Base-by-base conservation (phyloP, 1,140 invertebrate species). In the Phortica variegata region DNA sequence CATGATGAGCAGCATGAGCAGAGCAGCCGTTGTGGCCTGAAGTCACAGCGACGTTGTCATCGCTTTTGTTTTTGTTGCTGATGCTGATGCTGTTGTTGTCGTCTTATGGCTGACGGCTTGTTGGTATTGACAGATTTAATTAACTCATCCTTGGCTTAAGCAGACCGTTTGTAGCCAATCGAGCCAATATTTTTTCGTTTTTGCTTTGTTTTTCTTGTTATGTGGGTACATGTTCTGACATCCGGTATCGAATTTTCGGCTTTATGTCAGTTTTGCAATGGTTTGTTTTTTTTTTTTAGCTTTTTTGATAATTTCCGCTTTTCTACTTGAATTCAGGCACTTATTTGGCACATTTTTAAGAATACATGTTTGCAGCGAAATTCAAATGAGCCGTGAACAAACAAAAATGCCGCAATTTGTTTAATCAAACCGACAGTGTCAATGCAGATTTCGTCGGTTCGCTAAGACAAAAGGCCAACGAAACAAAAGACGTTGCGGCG, bases 51-150 rank as follows among this genome's bases (percentile, higher is more conserved):
- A 26, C 23, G 5, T 26, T 26, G 23, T 5, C 23, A 26, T 26
- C 40, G 47, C 45, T 32, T 29, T 37, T 43, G 20, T 31, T 45
- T 43, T 44, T 23, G 10, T n/a, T 47, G 43, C 32, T 37, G 21
- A 26, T 26, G 10, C 56, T 43, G 48, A 15, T n/a, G 36, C 39
- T 49, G 31, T 29, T 15, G 29, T n/a, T 48, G 17, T 40, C 17
- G 41, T 31, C 40, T 29, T 49, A 39, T 29, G 46, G 23, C 31
- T 48, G 37, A 56, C 46, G 46, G 43, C 50, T 34, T 51, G 56
- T 49, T 47, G 50, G 59, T 71, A 71, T 71, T 71, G 66, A 71
- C 66, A 71, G 66, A 71, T 61, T 71, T 71, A 71, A 71, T 71
- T 71, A 71, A 71, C 66, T 71, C 66, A 71, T 71, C 62, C 58